A percentile compares a stretch with the other conserved stretches of the same genome.
Conservation (phyloP, 1,140 invertebrate genomes). For the Pteromalus puparum region DNA sequence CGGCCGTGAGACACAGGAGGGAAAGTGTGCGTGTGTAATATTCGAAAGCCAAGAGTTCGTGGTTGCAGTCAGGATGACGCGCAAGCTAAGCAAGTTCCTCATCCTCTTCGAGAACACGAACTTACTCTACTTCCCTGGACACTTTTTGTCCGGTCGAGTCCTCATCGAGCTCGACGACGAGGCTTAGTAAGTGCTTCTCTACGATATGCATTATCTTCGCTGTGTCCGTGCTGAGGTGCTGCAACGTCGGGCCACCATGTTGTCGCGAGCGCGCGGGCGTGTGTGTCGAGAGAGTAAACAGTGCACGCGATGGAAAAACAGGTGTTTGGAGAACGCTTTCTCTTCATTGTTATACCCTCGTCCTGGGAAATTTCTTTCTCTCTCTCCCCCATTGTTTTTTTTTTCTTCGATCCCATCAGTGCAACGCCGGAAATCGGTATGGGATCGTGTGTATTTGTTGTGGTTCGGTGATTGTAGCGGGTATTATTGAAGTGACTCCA, state of each 20-base stretch:
- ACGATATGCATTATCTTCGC: not conserved
- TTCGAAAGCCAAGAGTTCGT: not conserved
- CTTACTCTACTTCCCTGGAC: conserved; percentile 92
- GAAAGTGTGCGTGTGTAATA: not conserved
- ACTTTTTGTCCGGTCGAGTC: conserved; percentile 93
- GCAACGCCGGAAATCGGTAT: not conserved
- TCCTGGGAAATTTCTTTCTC: not conserved
- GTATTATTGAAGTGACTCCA: not conserved
- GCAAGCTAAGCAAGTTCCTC: conserved; percentile 93
- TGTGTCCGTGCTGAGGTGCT: not conserved
- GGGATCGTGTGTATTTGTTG: not conserved
- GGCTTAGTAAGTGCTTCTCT: conserved; percentile 79
- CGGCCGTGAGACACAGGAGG: not conserved
- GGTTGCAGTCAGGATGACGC: conserved; percentile 79
- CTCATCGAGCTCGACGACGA: conserved; percentile 95
- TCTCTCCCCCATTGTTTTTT: conserved; percentile 13
- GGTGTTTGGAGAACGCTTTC: not conserved
- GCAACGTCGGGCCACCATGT: conserved; percentile 21
- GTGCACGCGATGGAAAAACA: not conserved
- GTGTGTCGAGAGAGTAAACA: not conserved
- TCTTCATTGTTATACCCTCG: not conserved
- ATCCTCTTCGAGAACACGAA: conserved; percentile 96
- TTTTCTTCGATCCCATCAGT: not conserved
- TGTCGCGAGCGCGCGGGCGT: not conserved
- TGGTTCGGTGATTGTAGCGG: too few relatives aligned